Percentiles rank a stretch among this genome's conserved stretches.
phyloP scores from a whole-genome alignment of 2,797 vertebrate genomes.

The Chelmon rostratus region DNA sequence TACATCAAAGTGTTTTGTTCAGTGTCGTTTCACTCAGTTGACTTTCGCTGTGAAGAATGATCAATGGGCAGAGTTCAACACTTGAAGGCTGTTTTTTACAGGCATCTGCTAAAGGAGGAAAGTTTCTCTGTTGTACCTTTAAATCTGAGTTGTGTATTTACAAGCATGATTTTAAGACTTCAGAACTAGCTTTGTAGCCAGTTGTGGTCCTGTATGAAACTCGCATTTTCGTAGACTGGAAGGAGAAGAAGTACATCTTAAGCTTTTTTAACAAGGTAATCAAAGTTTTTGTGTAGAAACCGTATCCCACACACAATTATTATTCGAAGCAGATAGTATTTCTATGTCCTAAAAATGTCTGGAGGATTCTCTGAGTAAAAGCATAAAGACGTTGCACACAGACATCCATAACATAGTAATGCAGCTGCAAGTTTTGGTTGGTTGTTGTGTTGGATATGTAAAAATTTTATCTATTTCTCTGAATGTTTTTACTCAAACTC shows the following conservation, averaged over 20 bases:
- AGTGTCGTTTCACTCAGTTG: not conserved
- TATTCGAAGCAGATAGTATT: no score
- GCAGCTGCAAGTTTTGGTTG: conserved; percentile 9
- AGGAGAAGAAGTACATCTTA: not conserved
- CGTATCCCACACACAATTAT: not conserved
- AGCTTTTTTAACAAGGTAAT: not conserved
- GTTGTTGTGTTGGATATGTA: not conserved
- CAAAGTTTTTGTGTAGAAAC: not conserved
- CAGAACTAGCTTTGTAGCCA: not conserved
- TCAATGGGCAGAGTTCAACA: not conserved
- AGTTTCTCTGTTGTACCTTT: no score
- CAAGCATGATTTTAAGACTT: not conserved
- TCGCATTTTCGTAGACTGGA: not conserved
- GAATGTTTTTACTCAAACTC: conserved; percentile 37
- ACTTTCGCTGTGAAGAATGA: not conserved
- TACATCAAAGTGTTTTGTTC: not conserved
- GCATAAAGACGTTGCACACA: not conserved
- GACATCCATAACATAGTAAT: not conserved
- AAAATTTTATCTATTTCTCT: conserved; percentile 22
- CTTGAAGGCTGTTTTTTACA: not conserved
- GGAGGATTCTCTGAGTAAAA: not conserved
- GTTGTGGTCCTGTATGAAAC: not conserved
- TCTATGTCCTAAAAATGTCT: not conserved
- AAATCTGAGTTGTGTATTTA: not conserved
- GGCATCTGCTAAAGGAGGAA: not conserved